Base-by-base conservation (phyloP, 30 jellyfish, hydroid and myxozoan species). In the Pseudorhiza aurosa region DNA sequence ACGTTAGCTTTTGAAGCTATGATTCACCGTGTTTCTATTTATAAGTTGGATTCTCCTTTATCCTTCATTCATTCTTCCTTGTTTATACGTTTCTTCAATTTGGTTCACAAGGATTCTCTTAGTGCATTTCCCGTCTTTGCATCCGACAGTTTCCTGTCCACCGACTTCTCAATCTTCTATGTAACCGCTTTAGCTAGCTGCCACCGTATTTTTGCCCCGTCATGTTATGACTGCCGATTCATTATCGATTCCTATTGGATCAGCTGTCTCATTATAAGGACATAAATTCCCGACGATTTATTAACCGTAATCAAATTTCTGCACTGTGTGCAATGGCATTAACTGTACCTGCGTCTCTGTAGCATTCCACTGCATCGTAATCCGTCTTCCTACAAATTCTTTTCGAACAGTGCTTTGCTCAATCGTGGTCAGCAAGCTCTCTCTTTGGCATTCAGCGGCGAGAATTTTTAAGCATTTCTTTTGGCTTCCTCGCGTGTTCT, bases 231-330 rank as follows among this genome's bases (percentile, higher is more conserved):
- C 83, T 70, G 43, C 33, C 70, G 14, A 29, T 46, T 58, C 33
- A 19, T 70, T 70, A 47, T 26, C 70, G 29, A 29, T 70, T 58
- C 70, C 57, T 70, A 47, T 36, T 70, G 57, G 68, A 69, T 69
- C 26, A 24, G 47, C 83, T 19, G 29, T 70, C 39, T 12, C 19
- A 8, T 70, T 32, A 47, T 70, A 47, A 24, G 32, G 56, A 58
- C 57, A 29, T 45, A 50, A 55, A 12, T 27, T 11, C 25, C 35
- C 29, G 57, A 49, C 62, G 15, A 44, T 27, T 73, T 53, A 33
- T 25, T 39, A 33, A 73, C 86, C 76, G 12, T 73, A 73, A 73
- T 73, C 62, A 55, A 73, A 73, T 73, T 47, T 19, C 12, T 31
- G 2, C 32, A 64, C 56, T 32, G 17, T 44, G 2, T n/a, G 47